Conservation (phyloP, 64 coral and sea anemone species). For the Montipora efflorescens region DNA sequence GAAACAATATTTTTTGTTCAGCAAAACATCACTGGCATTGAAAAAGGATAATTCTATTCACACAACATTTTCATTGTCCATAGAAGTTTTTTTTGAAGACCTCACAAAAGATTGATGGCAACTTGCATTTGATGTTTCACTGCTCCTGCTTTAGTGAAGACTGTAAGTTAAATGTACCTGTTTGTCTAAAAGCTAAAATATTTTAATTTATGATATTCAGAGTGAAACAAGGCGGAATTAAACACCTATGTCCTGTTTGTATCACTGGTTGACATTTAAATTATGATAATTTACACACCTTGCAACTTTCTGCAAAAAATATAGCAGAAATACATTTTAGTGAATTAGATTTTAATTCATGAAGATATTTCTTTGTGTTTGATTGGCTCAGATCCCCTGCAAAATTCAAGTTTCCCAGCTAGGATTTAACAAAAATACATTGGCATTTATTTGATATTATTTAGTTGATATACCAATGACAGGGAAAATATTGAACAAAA, state of each 20-base stretch:
- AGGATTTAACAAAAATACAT: not conserved
- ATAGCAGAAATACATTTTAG: no score
- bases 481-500: no score
- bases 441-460: no score
- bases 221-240: not conserved
- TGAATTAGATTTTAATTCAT: no score
- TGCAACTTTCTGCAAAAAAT: no score
- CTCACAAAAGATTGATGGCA: constrained; percentile 2
- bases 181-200: not conserved
- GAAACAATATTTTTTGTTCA: not conserved
- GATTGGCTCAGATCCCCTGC: not conserved
- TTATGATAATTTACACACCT: no score
- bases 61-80: no score
- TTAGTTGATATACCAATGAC: no score
- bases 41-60: no score
- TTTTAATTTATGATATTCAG: no score
- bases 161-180: not conserved
- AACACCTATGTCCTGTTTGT: not conserved
- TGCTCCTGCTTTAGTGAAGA: not conserved
- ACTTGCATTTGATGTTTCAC: not conserved
- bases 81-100: not conserved
- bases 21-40: no score
- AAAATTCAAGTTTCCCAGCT: not conserved
- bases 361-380: no score
- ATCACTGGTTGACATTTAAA: not conserved